Percentiles rank a stretch among this genome's conserved stretches.
phyloP scores from a whole-genome alignment of 2,113 vertebrate genomes.

The Gopherus flavomarginatus region DNA sequence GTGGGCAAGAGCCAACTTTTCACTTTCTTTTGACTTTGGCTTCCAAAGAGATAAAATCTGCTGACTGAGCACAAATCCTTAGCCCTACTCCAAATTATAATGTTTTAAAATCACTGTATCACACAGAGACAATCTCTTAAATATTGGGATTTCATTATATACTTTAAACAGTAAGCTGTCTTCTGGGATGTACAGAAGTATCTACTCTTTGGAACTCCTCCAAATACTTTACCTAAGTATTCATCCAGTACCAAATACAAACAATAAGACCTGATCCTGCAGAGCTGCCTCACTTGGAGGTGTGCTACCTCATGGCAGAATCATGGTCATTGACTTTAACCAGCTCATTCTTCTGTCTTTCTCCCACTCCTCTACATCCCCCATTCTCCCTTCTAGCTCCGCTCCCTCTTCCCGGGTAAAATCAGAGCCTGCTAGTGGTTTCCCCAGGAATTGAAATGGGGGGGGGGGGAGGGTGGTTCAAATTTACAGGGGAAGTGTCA shows the following conservation, averaged over 20 bases:
- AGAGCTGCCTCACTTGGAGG: neutral
- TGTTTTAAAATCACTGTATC: neutral
- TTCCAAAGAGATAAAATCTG: slow-evolving; percentile 27
- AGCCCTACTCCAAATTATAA: neutral
- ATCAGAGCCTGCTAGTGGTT: neutral
- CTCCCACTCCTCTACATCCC: neutral
- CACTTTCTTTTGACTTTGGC: neutral
- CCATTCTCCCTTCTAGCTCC: neutral
- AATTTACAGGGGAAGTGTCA: no score
- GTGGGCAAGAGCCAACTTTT: slow-evolving; percentile 35
- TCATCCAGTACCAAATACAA: neutral
- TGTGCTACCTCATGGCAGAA: neutral
- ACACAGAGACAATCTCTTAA: neutral
- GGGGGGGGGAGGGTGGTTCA: no score
- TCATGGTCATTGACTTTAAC: rapidly evolving
- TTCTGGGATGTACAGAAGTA: neutral
- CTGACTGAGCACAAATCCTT: neutral
- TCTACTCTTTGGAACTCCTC: neutral
- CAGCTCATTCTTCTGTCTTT: neutral
- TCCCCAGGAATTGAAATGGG: no score
- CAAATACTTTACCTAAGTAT: neutral
- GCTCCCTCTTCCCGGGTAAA: rapidly evolving
- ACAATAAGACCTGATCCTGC: neutral
- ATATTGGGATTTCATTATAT: neutral
- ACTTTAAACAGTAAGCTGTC: neutral